These are phyloP conservation scores for Montipora efflorescens DNA, from an alignment of 64 coral and sea anemone genomes.

Conservation along the genomic window DNA sequence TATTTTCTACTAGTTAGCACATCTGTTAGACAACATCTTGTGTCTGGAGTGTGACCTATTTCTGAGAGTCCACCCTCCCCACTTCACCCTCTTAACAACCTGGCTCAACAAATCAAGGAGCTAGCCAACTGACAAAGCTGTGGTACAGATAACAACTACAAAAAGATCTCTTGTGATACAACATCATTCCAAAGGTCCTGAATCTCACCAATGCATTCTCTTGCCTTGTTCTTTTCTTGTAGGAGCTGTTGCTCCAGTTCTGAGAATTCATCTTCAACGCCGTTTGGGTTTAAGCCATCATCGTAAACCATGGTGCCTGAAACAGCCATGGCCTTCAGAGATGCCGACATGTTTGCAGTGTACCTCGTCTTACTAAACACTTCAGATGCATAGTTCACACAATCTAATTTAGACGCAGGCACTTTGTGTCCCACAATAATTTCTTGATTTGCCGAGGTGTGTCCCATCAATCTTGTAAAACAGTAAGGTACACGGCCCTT, in stretches of 20 bases:
- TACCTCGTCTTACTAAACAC: conserved; percentile 75
- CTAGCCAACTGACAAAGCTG: neutral
- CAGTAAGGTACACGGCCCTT: conserved; percentile 86
- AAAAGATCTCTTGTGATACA: neutral
- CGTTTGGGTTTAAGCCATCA: conserved; percentile 2
- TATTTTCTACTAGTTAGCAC: too few species aligned
- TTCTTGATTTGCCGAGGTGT: conserved; percentile 78
- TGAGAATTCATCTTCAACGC: conserved; percentile 28
- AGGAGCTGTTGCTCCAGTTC: conserved; percentile 57
- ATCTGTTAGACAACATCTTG: too few species aligned
- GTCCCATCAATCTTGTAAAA: conserved; percentile 85
- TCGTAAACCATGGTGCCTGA: conserved; percentile 34
- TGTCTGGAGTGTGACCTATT: neutral
- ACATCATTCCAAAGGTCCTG: conserved; percentile 70
- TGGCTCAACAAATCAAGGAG: neutral
- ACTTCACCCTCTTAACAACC: neutral
- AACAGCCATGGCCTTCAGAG: conserved; percentile 81
- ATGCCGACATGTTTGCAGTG: conserved; percentile 67
- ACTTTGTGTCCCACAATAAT: conserved; percentile 88
- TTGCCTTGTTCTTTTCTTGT: conserved; percentile 60
- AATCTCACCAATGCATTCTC: conserved; percentile 73
- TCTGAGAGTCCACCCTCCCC: neutral
- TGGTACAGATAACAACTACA: neutral
- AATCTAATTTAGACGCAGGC: conserved; percentile 39
- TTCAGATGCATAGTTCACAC: conserved; percentile 62